Percentiles rank a stretch among this genome's conserved stretches.
Evolutionary conservation across 2,888 invertebrate species (phyloP).

Genomic region (Dorcus parallelipipedus): DNA sequence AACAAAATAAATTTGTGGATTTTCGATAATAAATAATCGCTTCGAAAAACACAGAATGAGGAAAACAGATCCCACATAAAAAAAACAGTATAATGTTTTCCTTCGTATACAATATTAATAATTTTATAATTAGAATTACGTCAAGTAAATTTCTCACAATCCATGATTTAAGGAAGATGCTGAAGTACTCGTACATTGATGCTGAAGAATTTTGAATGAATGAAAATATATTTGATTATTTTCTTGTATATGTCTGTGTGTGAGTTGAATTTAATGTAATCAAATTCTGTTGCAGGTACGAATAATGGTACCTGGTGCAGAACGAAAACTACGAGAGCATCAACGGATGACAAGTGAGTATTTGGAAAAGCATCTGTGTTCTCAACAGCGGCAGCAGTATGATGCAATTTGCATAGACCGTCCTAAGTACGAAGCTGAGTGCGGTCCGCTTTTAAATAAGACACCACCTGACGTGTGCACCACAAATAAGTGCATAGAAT

Average conservation of each 20-base stretch:
- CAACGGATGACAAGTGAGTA: conserved; percentile 54
- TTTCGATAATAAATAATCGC: conserved; percentile 13
- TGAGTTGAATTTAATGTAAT: not conserved
- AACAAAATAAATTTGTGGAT: conserved; percentile 12
- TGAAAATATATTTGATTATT: too few species aligned
- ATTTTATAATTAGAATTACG: not conserved
- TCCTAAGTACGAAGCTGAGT: conserved; percentile 17
- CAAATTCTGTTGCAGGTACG: conserved; percentile 48
- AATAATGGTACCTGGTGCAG: conserved; percentile 60
- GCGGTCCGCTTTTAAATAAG: conserved; percentile 46
- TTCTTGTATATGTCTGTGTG: not conserved
- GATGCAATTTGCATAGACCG: conserved; percentile 15
- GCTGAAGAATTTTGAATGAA: not conserved
- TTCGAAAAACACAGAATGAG: not conserved
- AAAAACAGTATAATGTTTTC: not conserved
- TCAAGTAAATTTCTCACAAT: not conserved
- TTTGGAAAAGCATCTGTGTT: conserved; percentile 43
- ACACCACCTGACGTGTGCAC: conserved; percentile 52
- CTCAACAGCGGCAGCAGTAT: conserved; percentile 35
- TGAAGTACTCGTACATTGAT: not conserved
- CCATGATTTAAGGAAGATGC: too few species aligned
- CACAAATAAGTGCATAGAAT: conserved; percentile 45
- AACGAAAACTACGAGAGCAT: conserved; percentile 56
- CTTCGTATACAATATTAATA: too few species aligned
- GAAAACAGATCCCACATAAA: not conserved